These are phyloP conservation scores for Cassiopea xamachana DNA, from an alignment of 30 jellyfish, hydroid and myxozoan genomes.

Conservation along the genomic window DNA sequence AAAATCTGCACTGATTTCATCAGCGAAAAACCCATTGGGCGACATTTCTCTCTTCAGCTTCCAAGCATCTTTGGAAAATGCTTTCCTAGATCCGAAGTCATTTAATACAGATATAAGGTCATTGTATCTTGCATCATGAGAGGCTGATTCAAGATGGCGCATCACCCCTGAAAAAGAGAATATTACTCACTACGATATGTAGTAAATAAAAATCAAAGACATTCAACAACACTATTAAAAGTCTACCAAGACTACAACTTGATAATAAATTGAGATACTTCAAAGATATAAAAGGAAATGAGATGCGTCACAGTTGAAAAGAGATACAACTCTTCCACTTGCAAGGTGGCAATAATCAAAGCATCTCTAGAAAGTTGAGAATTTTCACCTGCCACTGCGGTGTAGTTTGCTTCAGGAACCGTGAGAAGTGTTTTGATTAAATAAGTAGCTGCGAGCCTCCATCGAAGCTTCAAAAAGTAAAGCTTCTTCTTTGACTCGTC, in stretches of 20 bases:
- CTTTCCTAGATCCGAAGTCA: slow-evolving; percentile 53
- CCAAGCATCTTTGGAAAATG: background rate
- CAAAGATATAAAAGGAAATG: too few relatives aligned
- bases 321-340: too few relatives aligned
- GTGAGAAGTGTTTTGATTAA: slow-evolving; percentile 26
- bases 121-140: slow-evolving; percentile 40
- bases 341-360: too few relatives aligned
- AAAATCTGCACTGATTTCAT: slow-evolving; percentile 22
- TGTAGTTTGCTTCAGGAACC: slow-evolving; percentile 59
- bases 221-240: too few relatives aligned
- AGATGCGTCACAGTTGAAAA: too few relatives aligned
- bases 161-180: slow-evolving; percentile 44
- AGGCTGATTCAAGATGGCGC: slow-evolving; percentile 74
- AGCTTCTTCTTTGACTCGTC: slow-evolving; percentile 6
- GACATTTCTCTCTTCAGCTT: background rate
- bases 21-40: background rate
- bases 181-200: background rate
- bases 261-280: too few relatives aligned
- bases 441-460: slow-evolving; percentile 59
- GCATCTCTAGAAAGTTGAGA: too few relatives aligned
- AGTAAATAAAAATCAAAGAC: too few relatives aligned
- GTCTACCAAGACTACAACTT: too few relatives aligned
- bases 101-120: slow-evolving; percentile 36
- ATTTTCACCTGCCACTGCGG: slow-evolving; percentile 72
- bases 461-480: slow-evolving; percentile 39